Base-by-base conservation (phyloP, 2,797 vertebrate genomes). In the Synanceia verrucosa region DNA sequence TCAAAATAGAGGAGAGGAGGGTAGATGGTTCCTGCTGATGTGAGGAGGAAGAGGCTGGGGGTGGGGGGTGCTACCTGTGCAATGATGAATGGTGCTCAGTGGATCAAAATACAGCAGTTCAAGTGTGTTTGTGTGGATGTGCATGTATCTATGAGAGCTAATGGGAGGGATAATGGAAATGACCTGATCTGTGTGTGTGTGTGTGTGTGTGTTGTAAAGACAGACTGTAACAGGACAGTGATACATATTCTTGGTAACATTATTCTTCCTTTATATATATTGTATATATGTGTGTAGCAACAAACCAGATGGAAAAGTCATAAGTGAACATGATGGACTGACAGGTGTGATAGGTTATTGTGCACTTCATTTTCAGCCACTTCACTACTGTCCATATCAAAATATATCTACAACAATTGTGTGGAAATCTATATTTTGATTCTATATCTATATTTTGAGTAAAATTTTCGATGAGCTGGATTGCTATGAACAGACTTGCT, bases 1-100 rank as follows among this genome's bases (percentile, higher is more conserved):
- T 89, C 86, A 90, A 84, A 88, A 83, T 68, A 79, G 73, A 73
- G 28, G n/a, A 53, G 31, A 8, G 51, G 51, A 53, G 51, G 51
- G 31, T 9, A 21, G 86, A 78, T 70, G 79, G 53, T 56, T 71
- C 69, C 44, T 70, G 61, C 76, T 68, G 79, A 84, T 85, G 61
- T 47, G 64, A 79, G 74, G 67, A 26, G 63, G 24, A 29, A 33
- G 65, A 66, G 63, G 36, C 24, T 61, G 60, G 12, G 44, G 0
- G 13, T 2, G 2, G 70, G 10, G 21, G 31, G 41, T 76, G 9
- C 8, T n/a, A 74, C 69, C 76, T 82, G 59, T 18, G 13, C 48
- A 59, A 26, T 59, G 70, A 73, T 65, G 51, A 77, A 51, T 31
- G 9, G 13, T 5, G 44, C 47, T 70, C 55, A 36, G 8, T n/a